Percentiles rank a stretch among this genome's conserved stretches.
Conservation (phyloP, 2,797 vertebrate species). For the Sebastes hubbsi region DNA sequence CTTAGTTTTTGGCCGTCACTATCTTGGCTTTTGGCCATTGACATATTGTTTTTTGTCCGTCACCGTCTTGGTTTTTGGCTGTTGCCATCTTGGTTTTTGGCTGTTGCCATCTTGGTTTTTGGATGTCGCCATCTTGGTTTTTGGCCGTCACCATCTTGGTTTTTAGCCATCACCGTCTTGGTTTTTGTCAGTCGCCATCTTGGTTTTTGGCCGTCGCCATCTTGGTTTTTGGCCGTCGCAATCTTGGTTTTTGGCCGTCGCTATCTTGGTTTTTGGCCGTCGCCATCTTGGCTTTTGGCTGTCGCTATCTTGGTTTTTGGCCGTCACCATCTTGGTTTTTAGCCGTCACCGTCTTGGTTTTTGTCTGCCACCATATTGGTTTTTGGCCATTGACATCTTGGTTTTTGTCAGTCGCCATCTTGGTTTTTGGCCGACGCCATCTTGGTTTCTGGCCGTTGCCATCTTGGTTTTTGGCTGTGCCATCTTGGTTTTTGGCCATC, state of each 20-base stretch:
- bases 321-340: fast-evolving
- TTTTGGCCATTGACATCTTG: fast-evolving
- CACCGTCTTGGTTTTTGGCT: too few relatives aligned
- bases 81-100: too few relatives aligned
- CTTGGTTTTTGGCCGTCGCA: too few relatives aligned
- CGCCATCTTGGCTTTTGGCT: fast-evolving
- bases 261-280: fast-evolving
- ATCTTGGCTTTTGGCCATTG: too few relatives aligned
- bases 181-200: fast-evolving
- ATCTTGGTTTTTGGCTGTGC: fast-evolving
- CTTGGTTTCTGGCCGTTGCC: fast-evolving
- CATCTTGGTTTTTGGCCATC: fast-evolving
- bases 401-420: fast-evolving
- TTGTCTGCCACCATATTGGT: fast-evolving
- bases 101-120: too few relatives aligned
- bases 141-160: too few relatives aligned
- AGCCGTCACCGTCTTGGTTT: fast-evolving
- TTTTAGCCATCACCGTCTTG: fast-evolving
- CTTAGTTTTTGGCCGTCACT: fast-evolving
- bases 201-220: fast-evolving
- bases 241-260: fast-evolving
- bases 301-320: too few relatives aligned
- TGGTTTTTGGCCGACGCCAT: fast-evolving
- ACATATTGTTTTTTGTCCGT: too few relatives aligned
- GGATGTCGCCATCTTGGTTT: fast-evolving